Evolutionary conservation across 1,140 invertebrate genomes (phyloP).

Genomic region (Sitophilus oryzae): DNA sequence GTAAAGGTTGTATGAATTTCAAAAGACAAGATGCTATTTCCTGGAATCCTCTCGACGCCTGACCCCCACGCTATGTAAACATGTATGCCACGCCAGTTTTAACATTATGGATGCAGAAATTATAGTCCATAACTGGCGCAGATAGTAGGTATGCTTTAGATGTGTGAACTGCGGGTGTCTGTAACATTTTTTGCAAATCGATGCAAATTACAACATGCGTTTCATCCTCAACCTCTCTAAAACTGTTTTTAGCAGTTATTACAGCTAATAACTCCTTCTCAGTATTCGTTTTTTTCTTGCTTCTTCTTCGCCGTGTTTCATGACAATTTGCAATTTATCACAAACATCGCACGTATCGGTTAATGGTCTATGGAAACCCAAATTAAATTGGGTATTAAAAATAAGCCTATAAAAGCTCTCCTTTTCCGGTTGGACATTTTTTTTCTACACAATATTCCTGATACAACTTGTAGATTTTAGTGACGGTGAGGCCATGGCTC

Average conservation of each 20-base stretch:
- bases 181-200: no score
- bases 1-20: slow-evolving; percentile 1
- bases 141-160: no score
- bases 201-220: no score
- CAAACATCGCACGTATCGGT: slow-evolving; percentile 2
- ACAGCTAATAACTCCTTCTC: no score
- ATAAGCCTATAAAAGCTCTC: slow-evolving; percentile 9
- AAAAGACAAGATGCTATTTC: slow-evolving; percentile 4
- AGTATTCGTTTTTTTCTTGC: no score
- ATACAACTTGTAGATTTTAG: slow-evolving; percentile 2
- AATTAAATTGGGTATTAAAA: slow-evolving; percentile 7
- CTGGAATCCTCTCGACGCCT: not conserved
- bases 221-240: no score
- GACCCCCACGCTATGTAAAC: not conserved
- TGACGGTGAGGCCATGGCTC: not conserved
- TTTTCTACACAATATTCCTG: slow-evolving; percentile 1
- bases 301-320: no score
- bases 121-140: no score
- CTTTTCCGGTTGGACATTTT: slow-evolving; percentile 1
- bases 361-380: not conserved
- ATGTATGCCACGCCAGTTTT: no score
- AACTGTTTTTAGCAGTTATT: no score
- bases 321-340: slow-evolving; percentile 3
- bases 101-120: no score
- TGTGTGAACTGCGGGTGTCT: no score